Conservation (phyloP, 2,888 invertebrate species). For the Toxonevra muliebris region DNA sequence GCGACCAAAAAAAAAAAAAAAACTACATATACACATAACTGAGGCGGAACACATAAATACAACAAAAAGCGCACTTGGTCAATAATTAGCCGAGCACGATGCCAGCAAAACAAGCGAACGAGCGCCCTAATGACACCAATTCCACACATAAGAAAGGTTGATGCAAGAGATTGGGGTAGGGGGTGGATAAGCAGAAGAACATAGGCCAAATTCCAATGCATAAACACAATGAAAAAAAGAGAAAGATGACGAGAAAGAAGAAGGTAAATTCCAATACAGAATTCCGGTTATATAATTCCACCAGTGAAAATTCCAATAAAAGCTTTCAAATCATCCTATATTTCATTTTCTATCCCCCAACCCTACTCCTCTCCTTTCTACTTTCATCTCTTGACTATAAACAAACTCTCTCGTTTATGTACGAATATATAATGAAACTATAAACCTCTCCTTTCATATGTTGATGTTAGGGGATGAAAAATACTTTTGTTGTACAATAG, state of each 20-base stretch:
- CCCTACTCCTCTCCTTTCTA: too few species aligned
- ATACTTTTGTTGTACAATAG: too few species aligned
- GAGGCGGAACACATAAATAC: constrained; percentile 5
- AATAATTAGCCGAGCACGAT: constrained; percentile 53
- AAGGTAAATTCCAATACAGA: constrained; percentile 20
- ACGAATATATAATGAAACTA: too few species aligned
- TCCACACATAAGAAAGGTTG: constrained; percentile 38
- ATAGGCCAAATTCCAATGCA: constrained; percentile 16
- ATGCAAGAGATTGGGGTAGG: constrained; percentile 21
- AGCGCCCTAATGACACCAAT: constrained; percentile 60
- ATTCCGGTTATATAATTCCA: constrained; percentile 55
- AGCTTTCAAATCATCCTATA: not conserved
- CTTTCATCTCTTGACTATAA: not conserved
- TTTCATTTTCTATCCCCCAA: too few species aligned
- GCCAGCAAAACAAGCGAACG: too few species aligned
- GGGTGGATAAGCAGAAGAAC: constrained; percentile 34
- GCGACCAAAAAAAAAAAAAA: constrained; percentile 17
- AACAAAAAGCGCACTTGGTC: constrained; percentile 41
- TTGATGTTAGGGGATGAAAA: not conserved
- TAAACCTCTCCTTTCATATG: not conserved
- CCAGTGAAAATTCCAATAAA: constrained; percentile 47
- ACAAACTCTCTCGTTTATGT: not conserved
- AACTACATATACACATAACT: not conserved
- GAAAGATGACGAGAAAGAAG: constrained; percentile 20
- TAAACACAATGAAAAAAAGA: constrained; percentile 2